Conservation (phyloP, 2,888 invertebrate genomes). For the Gymnoscelis rufifasciata region DNA sequence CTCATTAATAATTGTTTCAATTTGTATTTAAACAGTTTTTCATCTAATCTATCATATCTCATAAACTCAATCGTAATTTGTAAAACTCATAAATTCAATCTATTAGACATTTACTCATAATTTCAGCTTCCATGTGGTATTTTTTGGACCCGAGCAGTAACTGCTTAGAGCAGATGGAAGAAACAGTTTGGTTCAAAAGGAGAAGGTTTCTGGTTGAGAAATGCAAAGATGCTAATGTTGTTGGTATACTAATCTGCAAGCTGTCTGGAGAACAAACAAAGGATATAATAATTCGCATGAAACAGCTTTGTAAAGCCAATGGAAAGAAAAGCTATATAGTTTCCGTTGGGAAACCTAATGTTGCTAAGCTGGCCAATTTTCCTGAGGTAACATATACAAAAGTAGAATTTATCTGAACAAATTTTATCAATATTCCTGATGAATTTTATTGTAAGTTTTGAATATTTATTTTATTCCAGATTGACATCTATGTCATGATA, state of each 20-base stretch:
- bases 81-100: no score
- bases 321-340: constrained; percentile 94
- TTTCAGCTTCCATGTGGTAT: constrained; percentile 77
- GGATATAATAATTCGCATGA: constrained; percentile 85
- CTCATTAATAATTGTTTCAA: no score
- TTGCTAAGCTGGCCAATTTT: constrained; percentile 96
- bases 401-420: no score
- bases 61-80: no score
- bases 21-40: no score
- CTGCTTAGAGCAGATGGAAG: constrained; percentile 56
- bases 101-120: not conserved
- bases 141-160: constrained; percentile 67
- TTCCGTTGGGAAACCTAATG: constrained; percentile 96
- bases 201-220: constrained; percentile 92
- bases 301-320: constrained; percentile 83
- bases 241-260: constrained; percentile 95
- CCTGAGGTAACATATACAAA: constrained; percentile 81
- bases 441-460: no score
- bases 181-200: constrained; percentile 83
- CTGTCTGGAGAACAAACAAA: constrained; percentile 89
- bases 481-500: constrained; percentile 94
- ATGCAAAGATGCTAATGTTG: constrained; percentile 91
- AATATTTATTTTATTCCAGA: constrained; percentile 59
- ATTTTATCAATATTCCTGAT: no score
- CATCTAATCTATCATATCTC: no score